Evolutionary conservation across 1,140 invertebrate species (phyloP).

Genomic region (Drosophila orena): DNA sequence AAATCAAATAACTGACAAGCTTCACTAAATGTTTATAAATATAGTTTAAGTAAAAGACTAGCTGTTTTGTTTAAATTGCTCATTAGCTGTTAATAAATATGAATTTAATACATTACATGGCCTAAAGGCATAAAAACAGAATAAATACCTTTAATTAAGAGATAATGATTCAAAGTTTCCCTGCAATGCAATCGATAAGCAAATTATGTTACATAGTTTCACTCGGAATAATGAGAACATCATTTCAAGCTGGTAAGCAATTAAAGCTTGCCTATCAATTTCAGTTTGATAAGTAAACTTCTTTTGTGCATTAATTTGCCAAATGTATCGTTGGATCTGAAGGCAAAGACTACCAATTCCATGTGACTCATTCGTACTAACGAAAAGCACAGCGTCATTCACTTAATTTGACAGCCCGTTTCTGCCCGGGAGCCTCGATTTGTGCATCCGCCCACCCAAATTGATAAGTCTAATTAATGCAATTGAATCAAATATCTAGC

Average conservation of each 20-base stretch:
- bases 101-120: background rate
- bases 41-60: no score
- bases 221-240: no score
- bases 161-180: no score
- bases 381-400: constrained; percentile 12
- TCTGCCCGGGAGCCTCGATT: constrained; percentile 1
- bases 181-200: background rate
- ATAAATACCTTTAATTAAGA: background rate
- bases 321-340: background rate
- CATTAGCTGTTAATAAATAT: background rate
- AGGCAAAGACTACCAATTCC: background rate
- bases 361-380: background rate
- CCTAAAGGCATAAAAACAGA: background rate
- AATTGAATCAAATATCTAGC: constrained; percentile 71
- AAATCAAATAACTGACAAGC: no score
- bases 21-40: no score
- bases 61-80: background rate
- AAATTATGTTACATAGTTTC: no score
- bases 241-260: no score
- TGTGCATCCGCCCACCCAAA: constrained; percentile 13
- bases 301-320: no score
- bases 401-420: constrained; percentile 26
- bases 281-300: no score
- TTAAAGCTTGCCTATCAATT: no score
- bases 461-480: constrained; percentile 69